A percentile compares a stretch with the other conserved stretches of the same genome.
Conservation (phyloP, 2,113 vertebrate species). For the Labeo rohita region DNA sequence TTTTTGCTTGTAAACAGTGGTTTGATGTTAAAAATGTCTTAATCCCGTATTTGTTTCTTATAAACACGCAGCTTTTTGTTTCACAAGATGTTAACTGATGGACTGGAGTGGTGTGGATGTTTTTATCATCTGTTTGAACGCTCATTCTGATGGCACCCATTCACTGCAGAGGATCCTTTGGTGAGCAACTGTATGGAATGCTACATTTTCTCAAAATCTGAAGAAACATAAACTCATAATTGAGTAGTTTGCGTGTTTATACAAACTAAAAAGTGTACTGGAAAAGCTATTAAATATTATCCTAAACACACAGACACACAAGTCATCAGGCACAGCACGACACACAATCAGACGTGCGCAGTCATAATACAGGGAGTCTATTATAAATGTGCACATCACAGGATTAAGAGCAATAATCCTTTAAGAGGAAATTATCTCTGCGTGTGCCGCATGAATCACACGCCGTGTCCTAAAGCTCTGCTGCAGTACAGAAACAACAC, state of each 20-base stretch:
- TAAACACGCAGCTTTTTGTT: no score
- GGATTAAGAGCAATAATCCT: slow-evolving; percentile 35
- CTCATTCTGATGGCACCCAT: not conserved
- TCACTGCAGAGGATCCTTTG: not conserved
- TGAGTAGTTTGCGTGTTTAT: not conserved
- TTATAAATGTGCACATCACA: slow-evolving; percentile 31
- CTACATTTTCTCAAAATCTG: not conserved
- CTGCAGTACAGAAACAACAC: slow-evolving; percentile 5
- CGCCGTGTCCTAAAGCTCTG: not conserved
- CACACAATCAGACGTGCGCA: not conserved
- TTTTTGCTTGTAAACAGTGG: no score
- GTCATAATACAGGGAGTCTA: not conserved
- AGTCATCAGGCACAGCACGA: not conserved
- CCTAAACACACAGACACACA: not conserved
- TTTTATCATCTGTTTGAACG: no score
- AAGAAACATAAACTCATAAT: not conserved
- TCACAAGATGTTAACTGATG: no score
- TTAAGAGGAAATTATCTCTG: slow-evolving; percentile 21
- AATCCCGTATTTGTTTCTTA: no score
- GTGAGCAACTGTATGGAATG: not conserved
- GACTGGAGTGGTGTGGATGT: no score
- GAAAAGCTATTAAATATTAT: not conserved
- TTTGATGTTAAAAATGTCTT: no score
- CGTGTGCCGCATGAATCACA: not conserved
- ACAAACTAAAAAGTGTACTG: not conserved